A percentile compares a stretch with the other conserved stretches of the same genome.
Evolutionary conservation across 2,888 invertebrate genomes (phyloP).

Genomic region (Helicoverpa assulta): DNA sequence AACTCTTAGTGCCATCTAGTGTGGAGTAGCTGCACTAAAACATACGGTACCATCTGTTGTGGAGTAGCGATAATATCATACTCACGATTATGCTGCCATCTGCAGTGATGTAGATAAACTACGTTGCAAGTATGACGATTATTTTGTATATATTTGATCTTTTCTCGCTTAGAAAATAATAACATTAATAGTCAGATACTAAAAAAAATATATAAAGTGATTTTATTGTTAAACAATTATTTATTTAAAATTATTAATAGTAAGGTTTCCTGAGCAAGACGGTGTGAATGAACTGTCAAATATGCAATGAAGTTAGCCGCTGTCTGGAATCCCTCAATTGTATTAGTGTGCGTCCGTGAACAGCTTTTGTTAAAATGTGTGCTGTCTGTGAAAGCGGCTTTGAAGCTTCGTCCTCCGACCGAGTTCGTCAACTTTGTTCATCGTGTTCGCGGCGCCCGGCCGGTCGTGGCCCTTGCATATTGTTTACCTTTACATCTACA

Average conservation of each 20-base stretch:
- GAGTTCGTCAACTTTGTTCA: conserved; percentile 66
- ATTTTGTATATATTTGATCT: background rate
- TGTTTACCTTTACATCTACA: conserved; percentile 74
- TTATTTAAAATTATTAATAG: conserved; percentile 8
- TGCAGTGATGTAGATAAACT: background rate
- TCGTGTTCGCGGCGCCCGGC: conserved; percentile 67
- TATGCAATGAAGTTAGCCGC: conserved; percentile 83
- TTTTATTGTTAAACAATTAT: background rate
- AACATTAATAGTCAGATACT: no score
- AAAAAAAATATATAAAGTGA: no score
- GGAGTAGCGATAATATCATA: conserved; percentile 48
- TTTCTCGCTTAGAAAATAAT: background rate
- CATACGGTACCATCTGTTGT: conserved; percentile 60
- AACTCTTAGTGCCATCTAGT: conserved; percentile 51
- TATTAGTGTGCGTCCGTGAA: conserved; percentile 69
- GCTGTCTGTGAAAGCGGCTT: conserved; percentile 76
- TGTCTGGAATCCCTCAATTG: conserved; percentile 74
- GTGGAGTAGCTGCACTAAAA: background rate
- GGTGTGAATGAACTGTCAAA: conserved; percentile 88
- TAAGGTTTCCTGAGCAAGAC: conserved; percentile 66
- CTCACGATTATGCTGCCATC: conserved; percentile 8
- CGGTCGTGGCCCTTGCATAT: conserved; percentile 61
- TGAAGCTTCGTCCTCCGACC: conserved; percentile 68
- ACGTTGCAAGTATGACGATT: background rate
- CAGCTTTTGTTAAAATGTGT: conserved; percentile 70